phyloP scores from a whole-genome alignment of 2,113 vertebrate species.

The Lathamus discolor region DNA sequence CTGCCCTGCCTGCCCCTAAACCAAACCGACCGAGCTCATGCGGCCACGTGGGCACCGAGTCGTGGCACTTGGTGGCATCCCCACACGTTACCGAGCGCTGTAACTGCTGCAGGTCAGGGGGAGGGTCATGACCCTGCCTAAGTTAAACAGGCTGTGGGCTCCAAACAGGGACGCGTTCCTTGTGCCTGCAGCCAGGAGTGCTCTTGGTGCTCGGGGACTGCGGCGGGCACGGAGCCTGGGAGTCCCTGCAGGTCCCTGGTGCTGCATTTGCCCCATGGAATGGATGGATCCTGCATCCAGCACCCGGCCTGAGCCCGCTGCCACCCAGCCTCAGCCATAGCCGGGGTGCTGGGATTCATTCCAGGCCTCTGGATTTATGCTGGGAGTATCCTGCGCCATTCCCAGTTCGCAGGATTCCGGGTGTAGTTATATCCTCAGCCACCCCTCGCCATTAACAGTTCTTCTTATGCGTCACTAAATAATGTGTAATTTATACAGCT shows the following conservation, averaged over 20 bases:
- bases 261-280: background rate
- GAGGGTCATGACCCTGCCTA: background rate
- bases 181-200: background rate
- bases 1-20: background rate
- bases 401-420: background rate
- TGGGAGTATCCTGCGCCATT: accelerated
- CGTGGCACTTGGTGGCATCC: background rate
- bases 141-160: background rate
- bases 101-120: accelerated
- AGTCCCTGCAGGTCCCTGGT: background rate
- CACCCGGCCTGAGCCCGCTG: accelerated
- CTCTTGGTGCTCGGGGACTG: accelerated
- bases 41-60: background rate
- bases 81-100: background rate
- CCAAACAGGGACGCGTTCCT: background rate
- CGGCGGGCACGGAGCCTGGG: accelerated
- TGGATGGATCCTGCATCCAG: background rate
- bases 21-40: background rate
- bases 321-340: background rate
- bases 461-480: background rate
- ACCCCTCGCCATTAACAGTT: background rate
- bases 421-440: background rate
- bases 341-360: background rate
- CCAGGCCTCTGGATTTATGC: background rate
- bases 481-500: background rate